Evolutionary conservation across 2,797 vertebrate species (phyloP).

Genomic region (Tiaroga cobitis): DNA sequence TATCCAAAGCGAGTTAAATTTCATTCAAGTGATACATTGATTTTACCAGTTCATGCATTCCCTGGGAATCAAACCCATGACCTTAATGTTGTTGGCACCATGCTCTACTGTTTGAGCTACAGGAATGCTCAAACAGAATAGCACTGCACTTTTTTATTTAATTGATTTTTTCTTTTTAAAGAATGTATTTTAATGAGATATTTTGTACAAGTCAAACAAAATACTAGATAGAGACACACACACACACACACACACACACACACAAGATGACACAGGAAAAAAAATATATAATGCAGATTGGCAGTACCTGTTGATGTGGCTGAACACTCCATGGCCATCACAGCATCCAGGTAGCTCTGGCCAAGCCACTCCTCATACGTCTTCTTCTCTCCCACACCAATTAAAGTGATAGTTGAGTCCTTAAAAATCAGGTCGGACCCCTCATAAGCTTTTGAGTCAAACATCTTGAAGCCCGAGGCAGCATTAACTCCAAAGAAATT

Average conservation of each 20-base stretch:
- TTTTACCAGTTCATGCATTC: neutral
- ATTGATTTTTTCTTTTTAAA: neutral
- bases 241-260: too few relatives aligned
- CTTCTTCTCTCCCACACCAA: conserved; percentile 82
- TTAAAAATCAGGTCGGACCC: conserved; percentile 92
- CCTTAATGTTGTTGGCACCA: neutral
- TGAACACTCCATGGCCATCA: conserved; percentile 80
- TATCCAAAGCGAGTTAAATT: neutral
- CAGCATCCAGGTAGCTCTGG: conserved; percentile 81
- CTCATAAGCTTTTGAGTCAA: conserved; percentile 83
- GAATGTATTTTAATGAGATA: neutral
- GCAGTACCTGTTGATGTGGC: conserved; percentile 72
- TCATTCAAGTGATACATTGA: neutral
- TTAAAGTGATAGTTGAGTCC: conserved; percentile 83
- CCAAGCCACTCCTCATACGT: conserved; percentile 89
- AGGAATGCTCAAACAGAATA: neutral
- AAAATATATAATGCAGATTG: neutral
- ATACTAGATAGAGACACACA: neutral
- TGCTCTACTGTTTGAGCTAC: neutral
- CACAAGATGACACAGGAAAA: too few relatives aligned
- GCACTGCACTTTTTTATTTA: neutral
- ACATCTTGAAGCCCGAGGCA: conserved; percentile 86
- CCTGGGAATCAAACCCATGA: neutral
- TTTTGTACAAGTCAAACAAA: neutral
- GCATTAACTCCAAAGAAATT: conserved; percentile 79